Evolutionary conservation across 2,888 invertebrate genomes (phyloP).

Genomic region (Lissonota sp.): DNA sequence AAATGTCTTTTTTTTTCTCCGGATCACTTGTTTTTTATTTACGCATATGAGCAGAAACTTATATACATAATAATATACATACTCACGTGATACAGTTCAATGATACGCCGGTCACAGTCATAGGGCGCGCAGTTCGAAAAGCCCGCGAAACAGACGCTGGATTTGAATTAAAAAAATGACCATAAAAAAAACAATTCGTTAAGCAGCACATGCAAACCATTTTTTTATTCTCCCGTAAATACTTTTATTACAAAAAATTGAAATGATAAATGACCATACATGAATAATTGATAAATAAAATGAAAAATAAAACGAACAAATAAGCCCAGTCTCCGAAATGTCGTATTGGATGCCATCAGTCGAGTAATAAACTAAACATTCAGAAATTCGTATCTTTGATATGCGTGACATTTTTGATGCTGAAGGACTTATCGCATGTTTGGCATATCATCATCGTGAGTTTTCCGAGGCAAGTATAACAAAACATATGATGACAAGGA

Average conservation of each 20-base stretch:
- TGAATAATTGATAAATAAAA: neutral
- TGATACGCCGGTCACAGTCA: neutral
- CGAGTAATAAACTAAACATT: neutral
- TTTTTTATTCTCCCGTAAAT: neutral
- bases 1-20: neutral
- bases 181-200: neutral
- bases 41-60: too few relatives aligned
- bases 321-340: neutral
- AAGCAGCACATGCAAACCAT: neutral
- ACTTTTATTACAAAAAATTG: neutral
- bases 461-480: conserved; percentile 58
- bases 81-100: too few relatives aligned
- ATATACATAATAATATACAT: too few relatives aligned
- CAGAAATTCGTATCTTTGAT: neutral
- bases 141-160: neutral
- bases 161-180: neutral
- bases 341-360: neutral
- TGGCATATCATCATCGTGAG: conserved; percentile 42
- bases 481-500: conserved; percentile 63
- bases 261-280: neutral
- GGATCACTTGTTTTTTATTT: neutral
- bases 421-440: conserved; percentile 57
- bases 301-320: neutral
- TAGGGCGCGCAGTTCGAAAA: neutral
- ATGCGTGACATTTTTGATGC: conserved; percentile 52